phyloP scores from a whole-genome alignment of 2,888 invertebrate species.

The Deroplatys truncata region DNA sequence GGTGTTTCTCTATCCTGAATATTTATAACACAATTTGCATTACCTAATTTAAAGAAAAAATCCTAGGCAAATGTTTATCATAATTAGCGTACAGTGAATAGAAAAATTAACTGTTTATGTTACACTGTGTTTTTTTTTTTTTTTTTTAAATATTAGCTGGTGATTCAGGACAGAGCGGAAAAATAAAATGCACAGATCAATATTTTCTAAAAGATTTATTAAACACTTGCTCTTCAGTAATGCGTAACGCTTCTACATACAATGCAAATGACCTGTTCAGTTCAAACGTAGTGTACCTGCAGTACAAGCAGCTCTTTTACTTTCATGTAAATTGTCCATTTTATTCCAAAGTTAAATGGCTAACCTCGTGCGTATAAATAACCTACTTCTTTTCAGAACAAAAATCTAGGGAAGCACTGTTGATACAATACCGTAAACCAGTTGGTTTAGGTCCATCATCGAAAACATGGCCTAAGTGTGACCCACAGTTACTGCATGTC shows the following conservation, averaged over 20 bases:
- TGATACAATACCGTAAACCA: conserved; percentile 93
- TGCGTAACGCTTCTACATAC: not conserved
- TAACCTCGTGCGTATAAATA: no score
- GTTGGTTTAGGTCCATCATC: conserved; percentile 94
- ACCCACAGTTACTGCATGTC: conserved; percentile 85
- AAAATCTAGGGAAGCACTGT: conserved; percentile 83
- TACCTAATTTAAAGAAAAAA: no score
- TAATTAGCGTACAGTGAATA: no score
- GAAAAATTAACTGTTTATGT: no score
- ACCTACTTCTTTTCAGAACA: conserved; percentile 32
- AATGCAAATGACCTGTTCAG: not conserved
- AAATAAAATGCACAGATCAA: no score
- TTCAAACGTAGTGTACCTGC: not conserved
- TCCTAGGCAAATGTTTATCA: no score
- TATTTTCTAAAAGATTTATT: not conserved
- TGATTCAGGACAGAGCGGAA: no score
- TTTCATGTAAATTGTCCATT: not conserved
- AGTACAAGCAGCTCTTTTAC: no score
- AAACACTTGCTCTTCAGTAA: not conserved
- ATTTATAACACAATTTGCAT: no score
- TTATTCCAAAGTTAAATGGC: not conserved
- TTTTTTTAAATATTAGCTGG: no score
- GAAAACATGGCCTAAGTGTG: conserved; percentile 96
- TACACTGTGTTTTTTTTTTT: no score
- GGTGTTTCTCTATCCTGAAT: no score